phyloP scores from a whole-genome alignment of 2,113 vertebrate species.

The Calidris pygmaea region DNA sequence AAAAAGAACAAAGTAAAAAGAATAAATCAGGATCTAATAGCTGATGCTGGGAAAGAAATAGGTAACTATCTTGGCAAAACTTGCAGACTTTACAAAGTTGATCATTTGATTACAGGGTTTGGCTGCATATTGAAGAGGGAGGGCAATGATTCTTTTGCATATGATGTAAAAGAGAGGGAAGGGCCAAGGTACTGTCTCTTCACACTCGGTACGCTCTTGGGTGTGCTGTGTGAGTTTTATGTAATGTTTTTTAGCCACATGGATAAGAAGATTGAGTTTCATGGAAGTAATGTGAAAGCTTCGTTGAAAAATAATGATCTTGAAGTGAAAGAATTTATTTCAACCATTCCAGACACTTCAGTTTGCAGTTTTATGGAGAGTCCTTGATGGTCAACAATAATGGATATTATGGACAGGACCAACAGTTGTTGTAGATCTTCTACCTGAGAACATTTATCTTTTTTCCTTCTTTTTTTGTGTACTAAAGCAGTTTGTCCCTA shows the following conservation, averaged over 20 bases:
- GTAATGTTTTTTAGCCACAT: neutral
- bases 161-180: neutral
- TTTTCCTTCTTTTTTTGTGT: neutral
- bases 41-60: neutral
- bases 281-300: neutral
- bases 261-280: neutral
- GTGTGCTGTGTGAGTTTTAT: neutral
- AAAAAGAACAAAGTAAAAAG: neutral
- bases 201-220: neutral
- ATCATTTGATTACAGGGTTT: neutral
- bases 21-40: neutral
- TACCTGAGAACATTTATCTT: neutral
- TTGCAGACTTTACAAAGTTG: neutral
- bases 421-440: neutral
- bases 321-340: neutral
- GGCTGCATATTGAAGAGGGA: neutral
- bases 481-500: neutral
- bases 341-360: neutral
- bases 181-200: neutral
- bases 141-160: neutral
- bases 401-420: neutral
- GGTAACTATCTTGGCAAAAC: neutral
- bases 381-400: neutral
- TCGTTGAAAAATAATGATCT: neutral
- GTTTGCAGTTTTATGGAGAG: neutral